These are phyloP conservation scores for Semotilus atromaculatus DNA, from an alignment of 2,797 vertebrate genomes.

Conservation along the genomic window DNA sequence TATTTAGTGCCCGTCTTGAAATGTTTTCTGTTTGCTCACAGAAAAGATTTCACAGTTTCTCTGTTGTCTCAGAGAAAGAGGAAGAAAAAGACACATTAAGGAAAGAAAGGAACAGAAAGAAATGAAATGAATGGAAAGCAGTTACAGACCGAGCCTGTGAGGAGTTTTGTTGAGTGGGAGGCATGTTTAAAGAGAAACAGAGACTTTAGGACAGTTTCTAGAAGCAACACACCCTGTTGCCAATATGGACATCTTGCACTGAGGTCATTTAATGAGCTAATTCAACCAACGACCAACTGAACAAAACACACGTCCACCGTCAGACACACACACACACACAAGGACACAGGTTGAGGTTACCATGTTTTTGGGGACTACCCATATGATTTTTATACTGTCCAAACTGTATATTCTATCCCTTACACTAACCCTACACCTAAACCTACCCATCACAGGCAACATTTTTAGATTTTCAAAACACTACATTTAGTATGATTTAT, in stretches of 20 bases:
- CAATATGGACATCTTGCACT: conserved; percentile 21
- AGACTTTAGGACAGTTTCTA: conserved; percentile 9
- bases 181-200: neutral
- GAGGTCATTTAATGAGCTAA: conserved; percentile 45
- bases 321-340: neutral
- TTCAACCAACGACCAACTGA: neutral
- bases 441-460: too few relatives aligned
- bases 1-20: conserved; percentile 1
- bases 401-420: too few relatives aligned
- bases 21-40: conserved; percentile 48
- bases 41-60: too few relatives aligned
- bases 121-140: conserved; percentile 38
- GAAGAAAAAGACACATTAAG: conserved; percentile 62
- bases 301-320: neutral
- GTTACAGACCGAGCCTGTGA: conserved; percentile 50
- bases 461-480: too few relatives aligned
- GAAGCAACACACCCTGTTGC: conserved; percentile 27
- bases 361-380: too few relatives aligned
- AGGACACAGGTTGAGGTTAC: too few relatives aligned
- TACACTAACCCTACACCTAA: too few relatives aligned
- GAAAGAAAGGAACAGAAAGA: conserved; percentile 54
- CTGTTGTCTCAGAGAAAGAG: conserved; percentile 54
- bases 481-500: too few relatives aligned
- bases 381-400: too few relatives aligned
- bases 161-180: conserved; percentile 1